These are phyloP conservation scores for Vicugna pacos DNA, from an alignment of 2,113 vertebrate genomes.

Conservation along the genomic window DNA sequence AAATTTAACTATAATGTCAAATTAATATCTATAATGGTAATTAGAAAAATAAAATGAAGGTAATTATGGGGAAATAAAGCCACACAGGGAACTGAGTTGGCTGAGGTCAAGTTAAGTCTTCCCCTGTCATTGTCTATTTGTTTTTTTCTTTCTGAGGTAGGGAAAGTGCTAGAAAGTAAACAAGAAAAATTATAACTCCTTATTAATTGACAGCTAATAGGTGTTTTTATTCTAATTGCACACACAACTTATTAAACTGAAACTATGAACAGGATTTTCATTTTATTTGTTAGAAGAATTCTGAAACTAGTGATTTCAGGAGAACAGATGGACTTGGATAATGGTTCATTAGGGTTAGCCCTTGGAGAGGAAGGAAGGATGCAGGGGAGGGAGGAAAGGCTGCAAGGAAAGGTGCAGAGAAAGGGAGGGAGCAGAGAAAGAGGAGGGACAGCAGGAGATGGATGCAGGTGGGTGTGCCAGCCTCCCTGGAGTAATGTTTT, in stretches of 20 bases:
- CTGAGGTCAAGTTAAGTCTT: slow-evolving; percentile 56
- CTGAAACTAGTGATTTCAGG: slow-evolving; percentile 4
- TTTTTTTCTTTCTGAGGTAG: background rate
- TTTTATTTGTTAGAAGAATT: slow-evolving; percentile 51
- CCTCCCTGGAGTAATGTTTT: background rate
- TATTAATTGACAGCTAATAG: slow-evolving; percentile 46
- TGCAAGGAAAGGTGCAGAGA: background rate
- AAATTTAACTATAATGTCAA: slow-evolving; percentile 69
- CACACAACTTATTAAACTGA: slow-evolving; percentile 24
- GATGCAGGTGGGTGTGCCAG: fast-evolving
- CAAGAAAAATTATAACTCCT: slow-evolving; percentile 43
- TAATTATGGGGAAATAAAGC: slow-evolving; percentile 63
- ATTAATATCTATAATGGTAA: slow-evolving; percentile 70
- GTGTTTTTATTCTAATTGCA: slow-evolving; percentile 56
- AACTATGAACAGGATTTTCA: slow-evolving; percentile 25
- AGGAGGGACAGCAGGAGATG: background rate
- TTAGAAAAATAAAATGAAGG: slow-evolving; percentile 64
- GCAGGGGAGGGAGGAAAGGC: background rate
- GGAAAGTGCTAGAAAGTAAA: slow-evolving; percentile 38
- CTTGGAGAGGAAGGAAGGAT: background rate
- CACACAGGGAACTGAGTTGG: slow-evolving; percentile 54
- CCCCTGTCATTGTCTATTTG: background rate
- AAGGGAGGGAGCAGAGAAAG: too few species aligned
- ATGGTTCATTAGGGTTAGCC: background rate
- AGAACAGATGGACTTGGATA: background rate